Base-by-base conservation (phyloP, 2,113 vertebrate species). In the Riparia riparia region DNA sequence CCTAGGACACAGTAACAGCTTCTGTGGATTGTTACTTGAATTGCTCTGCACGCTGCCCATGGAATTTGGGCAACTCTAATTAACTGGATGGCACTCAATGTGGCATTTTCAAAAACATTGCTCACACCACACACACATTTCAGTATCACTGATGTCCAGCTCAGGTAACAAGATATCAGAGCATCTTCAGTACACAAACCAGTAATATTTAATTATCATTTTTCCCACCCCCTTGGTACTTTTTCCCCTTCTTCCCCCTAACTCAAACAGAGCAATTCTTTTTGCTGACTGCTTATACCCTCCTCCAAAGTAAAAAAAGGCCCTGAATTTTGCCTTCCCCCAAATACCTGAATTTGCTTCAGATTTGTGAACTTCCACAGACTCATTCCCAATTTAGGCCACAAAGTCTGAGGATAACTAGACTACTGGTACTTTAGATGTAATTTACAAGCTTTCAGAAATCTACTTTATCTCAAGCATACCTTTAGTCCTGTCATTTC, bases 171-270 rank as follows among this genome's bases (percentile, higher is more conserved):
- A 58, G 44, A 57, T 44, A 7, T 39, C 65, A 71, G 24, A 85
- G 49, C 70, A 82, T 19, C 64, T 66, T 84, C 83, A 86, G 26
- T 42, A 68, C 7, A 78, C 9, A 54, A 77, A 42, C 12, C 63
- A 24, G 8, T 34, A 57, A 61, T n/a, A 88, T 45, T 39, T 76
- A 37, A 77, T 50, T 37, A 42, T 22, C 4, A 39, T 7, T 11
- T 8, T 13, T 13, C 5, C 2, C 2, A n/a, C 10, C 24, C 2
- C 14, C 25, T 19, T 31, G 54, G 7, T 51, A 60, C 6, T 18
- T 37, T 5, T 25, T 11, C 19, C 18, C 32, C 34, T 28, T 56
- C 13, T 2, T 3, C 6, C 24, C 44, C 14, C 31, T 24, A 49
- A 74, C 34, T 58, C 37, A 58, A 26, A 51, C 16, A 69, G 15